phyloP scores from a whole-genome alignment of 2,888 invertebrate species.

The Mesorhabditis belari region DNA sequence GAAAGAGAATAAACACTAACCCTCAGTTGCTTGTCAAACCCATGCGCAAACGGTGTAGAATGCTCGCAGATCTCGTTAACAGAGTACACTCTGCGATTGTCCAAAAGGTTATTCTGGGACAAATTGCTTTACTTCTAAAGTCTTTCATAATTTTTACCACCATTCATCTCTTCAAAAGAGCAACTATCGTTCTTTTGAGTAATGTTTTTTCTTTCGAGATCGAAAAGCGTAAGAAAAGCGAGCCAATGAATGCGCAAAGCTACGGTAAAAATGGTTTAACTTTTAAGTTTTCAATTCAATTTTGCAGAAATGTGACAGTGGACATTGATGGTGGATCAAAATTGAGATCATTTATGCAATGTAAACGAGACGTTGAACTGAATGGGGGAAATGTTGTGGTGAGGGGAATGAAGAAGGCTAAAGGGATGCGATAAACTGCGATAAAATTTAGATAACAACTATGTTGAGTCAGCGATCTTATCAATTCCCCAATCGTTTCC shows the following conservation, averaged over 20 bases:
- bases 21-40: slow-evolving; percentile 39
- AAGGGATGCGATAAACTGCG: not conserved
- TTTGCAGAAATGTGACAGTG: slow-evolving; percentile 31
- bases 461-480: slow-evolving; percentile 29
- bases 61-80: slow-evolving; percentile 37
- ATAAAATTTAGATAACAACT: slow-evolving; percentile 17
- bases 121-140: slow-evolving; percentile 45
- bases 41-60: slow-evolving; percentile 42
- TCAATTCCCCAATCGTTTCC: slow-evolving; percentile 33
- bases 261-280: slow-evolving; percentile 13
- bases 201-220: slow-evolving; percentile 26
- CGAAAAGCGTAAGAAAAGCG: not conserved
- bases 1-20: too few relatives aligned
- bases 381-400: slow-evolving; percentile 10
- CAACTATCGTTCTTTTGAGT: slow-evolving; percentile 45
- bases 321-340: slow-evolving; percentile 49
- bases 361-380: slow-evolving; percentile 28
- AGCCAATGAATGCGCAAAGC: slow-evolving; percentile 4
- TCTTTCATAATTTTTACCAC: not conserved
- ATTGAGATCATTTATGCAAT: slow-evolving; percentile 38
- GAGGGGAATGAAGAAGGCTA: not conserved
- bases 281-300: too few relatives aligned
- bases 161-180: slow-evolving; percentile 22
- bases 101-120: slow-evolving; percentile 35
- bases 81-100: slow-evolving; percentile 36